Conservation (phyloP, 2,888 invertebrate species). For the Gibbula magus region DNA sequence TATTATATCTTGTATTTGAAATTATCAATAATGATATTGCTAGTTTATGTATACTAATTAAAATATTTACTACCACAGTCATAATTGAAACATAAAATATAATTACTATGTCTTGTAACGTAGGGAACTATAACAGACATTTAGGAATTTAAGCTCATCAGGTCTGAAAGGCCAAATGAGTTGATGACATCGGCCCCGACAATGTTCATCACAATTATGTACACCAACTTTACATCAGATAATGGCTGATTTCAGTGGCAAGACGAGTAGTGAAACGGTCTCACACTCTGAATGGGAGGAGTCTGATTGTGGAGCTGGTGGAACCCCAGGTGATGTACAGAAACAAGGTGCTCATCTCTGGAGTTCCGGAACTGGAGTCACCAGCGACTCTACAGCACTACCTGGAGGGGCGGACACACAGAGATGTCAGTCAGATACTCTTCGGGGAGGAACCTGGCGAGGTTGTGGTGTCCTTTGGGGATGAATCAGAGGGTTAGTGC, state of each 20-base stretch:
- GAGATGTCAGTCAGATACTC: background rate
- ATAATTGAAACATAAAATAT: too few relatives aligned
- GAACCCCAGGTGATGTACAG: constrained; percentile 1
- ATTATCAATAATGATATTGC: too few relatives aligned
- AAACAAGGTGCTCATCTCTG: background rate
- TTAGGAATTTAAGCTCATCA: too few relatives aligned
- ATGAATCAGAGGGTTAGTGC: background rate
- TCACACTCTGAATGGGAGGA: background rate
- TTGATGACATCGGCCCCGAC: too few relatives aligned
- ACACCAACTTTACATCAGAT: too few relatives aligned
- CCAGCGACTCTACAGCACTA: background rate
- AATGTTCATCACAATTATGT: too few relatives aligned
- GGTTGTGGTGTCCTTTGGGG: background rate
- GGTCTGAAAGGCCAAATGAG: too few relatives aligned
- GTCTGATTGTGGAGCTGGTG: background rate
- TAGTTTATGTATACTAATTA: too few relatives aligned
- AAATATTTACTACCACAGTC: too few relatives aligned
- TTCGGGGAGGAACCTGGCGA: constrained; percentile 7
- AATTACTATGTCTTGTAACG: too few relatives aligned
- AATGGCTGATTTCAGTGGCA: background rate
- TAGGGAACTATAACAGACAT: too few relatives aligned
- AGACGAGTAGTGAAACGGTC: background rate
- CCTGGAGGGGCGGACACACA: background rate
- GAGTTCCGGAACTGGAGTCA: background rate
- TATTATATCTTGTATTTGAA: too few relatives aligned